phyloP scores from a whole-genome alignment of 2,888 invertebrate genomes.

The Stenurella melanura region DNA sequence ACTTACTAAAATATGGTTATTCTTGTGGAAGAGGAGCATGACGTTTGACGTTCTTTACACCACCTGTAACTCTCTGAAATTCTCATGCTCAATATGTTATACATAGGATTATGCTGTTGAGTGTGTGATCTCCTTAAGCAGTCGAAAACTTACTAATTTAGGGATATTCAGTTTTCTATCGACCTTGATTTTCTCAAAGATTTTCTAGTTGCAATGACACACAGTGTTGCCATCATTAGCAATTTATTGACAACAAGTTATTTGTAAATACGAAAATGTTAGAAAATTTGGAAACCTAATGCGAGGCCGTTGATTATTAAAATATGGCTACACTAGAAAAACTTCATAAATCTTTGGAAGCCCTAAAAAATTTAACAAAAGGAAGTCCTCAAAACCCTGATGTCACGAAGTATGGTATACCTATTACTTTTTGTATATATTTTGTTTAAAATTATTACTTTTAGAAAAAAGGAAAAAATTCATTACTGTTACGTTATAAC shows the following conservation, averaged over 20 bases:
- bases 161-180: too few relatives aligned
- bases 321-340: constrained; percentile 73
- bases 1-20: too few relatives aligned
- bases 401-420: constrained; percentile 57
- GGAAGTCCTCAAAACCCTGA: constrained; percentile 60
- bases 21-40: too few relatives aligned
- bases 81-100: too few relatives aligned
- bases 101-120: too few relatives aligned
- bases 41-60: too few relatives aligned
- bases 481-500: constrained; percentile 82
- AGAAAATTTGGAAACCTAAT: constrained; percentile 9
- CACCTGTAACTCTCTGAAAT: too few relatives aligned
- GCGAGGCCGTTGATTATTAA: not conserved
- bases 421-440: constrained; percentile 24
- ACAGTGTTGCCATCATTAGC: not conserved
- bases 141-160: too few relatives aligned
- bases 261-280: constrained; percentile 33
- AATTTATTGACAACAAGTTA: constrained; percentile 9
- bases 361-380: constrained; percentile 63
- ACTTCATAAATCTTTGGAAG: constrained; percentile 70
- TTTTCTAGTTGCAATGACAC: too few relatives aligned
- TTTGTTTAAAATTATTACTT: constrained; percentile 55
- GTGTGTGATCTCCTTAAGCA: too few relatives aligned
- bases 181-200: too few relatives aligned
- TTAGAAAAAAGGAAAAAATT: constrained; percentile 85